Conservation (phyloP, 2,797 vertebrate species). For the Geotrypetes seraphini region DNA sequence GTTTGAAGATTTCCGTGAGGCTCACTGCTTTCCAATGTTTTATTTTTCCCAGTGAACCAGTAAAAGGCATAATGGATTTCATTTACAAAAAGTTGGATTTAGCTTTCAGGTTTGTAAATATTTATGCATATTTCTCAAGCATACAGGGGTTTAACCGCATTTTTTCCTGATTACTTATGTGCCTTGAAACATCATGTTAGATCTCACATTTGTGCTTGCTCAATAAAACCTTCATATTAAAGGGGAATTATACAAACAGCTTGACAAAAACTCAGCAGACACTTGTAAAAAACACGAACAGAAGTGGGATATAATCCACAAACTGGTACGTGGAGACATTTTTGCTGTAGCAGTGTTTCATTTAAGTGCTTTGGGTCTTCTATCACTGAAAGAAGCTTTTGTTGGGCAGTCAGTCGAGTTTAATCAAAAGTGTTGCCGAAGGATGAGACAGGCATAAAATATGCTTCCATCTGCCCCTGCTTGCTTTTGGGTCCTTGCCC, state of each 20-base stretch:
- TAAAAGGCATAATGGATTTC: conserved; percentile 33
- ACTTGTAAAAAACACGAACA: conserved; percentile 9
- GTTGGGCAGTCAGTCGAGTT: too few species aligned
- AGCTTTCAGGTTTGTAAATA: conserved; percentile 53
- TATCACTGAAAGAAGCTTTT: too few species aligned
- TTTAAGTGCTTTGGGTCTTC: too few species aligned
- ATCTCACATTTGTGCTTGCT: conserved; percentile 40
- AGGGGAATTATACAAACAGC: conserved; percentile 24
- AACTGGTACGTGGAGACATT: conserved; percentile 4
- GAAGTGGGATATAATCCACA: conserved; percentile 19
- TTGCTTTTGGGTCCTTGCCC: too few species aligned
- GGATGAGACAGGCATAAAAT: too few species aligned
- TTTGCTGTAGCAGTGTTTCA: too few species aligned
- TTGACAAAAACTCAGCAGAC: conserved; percentile 21
- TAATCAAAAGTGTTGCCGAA: too few species aligned
- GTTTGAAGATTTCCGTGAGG: conserved; percentile 23
- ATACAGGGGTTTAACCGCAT: conserved; percentile 46
- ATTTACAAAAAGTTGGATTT: conserved; percentile 51
- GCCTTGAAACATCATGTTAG: conserved; percentile 42
- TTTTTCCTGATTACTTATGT: conserved; percentile 49
- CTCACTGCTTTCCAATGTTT: conserved; percentile 29
- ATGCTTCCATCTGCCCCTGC: too few species aligned
- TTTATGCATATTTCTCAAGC: conserved; percentile 54
- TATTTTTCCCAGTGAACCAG: conserved; percentile 32
- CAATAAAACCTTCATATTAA: conserved; percentile 40